A percentile compares a stretch with the other conserved stretches of the same genome.
These are phyloP conservation scores for Echinometra lucunter DNA, from an alignment of 53 echinoderm and acorn worm genomes.

Conservation along the genomic window DNA sequence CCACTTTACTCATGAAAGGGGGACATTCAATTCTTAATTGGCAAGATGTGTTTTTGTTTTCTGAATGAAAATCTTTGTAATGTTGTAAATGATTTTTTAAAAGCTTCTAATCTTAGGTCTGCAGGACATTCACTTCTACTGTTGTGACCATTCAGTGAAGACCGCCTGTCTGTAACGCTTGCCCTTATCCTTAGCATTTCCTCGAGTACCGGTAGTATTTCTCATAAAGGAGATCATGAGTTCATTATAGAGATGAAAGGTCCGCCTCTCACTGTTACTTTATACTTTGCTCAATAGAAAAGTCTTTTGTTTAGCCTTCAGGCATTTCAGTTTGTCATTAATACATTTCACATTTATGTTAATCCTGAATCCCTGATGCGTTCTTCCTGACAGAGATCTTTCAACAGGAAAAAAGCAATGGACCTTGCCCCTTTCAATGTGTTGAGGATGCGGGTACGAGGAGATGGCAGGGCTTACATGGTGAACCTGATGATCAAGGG, in stretches of 20 bases:
- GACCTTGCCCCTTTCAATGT: slow-evolving; percentile 92
- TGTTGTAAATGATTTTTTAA: no score
- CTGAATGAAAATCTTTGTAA: no score
- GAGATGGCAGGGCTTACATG: slow-evolving; percentile 96
- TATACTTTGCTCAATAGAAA: background rate
- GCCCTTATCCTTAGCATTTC: background rate
- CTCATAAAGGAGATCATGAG: background rate
- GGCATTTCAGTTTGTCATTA: background rate
- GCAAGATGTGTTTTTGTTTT: background rate
- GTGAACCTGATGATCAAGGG: slow-evolving; percentile 89
- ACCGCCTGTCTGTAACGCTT: background rate
- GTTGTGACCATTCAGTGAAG: background rate
- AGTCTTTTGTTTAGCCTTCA: no score
- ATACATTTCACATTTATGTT: background rate
- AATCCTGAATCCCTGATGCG: background rate
- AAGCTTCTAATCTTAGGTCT: background rate
- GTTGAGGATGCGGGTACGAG: slow-evolving; percentile 81
- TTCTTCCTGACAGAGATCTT: slow-evolving; percentile 78
- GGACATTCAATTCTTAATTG: background rate
- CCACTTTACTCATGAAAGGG: background rate
- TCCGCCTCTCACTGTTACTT: background rate
- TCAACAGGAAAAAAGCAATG: slow-evolving; percentile 83
- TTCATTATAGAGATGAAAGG: background rate
- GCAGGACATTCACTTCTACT: background rate
- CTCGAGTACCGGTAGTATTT: background rate